Base-by-base conservation (phyloP, 2,888 invertebrate genomes). In the Leucophenga montana region DNA sequence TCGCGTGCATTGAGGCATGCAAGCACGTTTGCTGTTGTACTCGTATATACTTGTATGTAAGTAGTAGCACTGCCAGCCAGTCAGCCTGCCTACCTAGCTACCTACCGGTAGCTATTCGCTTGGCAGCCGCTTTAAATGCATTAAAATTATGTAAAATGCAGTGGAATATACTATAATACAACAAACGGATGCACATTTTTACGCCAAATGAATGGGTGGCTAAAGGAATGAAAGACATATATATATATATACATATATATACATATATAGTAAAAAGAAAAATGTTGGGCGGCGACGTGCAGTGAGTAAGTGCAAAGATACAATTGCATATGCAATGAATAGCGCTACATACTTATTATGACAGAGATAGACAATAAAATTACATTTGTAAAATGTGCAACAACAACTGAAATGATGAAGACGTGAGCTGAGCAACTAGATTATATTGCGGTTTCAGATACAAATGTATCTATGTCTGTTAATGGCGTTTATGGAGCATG, bases 111-210 rank as follows among this genome's bases (percentile, higher is more conserved):
- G 39, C 39, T 39, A 11, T 39, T 39, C 39, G 39, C 39, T 39
- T 39, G 39, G 39, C 39, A 39, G 39, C 50, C n/a, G 56, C 27
- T 56, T 22, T 22, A 59, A 59, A 16, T n/a, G 31, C 59, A 59
- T 59, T 59, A n/a, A 59, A 59, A 59, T 59, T 59, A 59, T 59
- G 59, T 59, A 59, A 59, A 59, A 59, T 59, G 16, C 33, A 14
- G 56, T 22, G 27, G 18, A 56, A 22, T 22, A 56, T 27, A 8
- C 11, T 14, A 56, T 0, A 56, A 22, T 39, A 9, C 22, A 22
- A 56, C 56, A 56, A 56, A 39, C 39, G 39, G 39, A 39, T 39
- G 56, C 56, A 53, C 53, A 39, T 39, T 39, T 39, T 8, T 39
- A 8, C 39, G 39, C 39, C 39, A 39, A 39, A 39, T 39, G 39